Conservation (phyloP, 2,113 vertebrate genomes). For the Strix aluco region DNA sequence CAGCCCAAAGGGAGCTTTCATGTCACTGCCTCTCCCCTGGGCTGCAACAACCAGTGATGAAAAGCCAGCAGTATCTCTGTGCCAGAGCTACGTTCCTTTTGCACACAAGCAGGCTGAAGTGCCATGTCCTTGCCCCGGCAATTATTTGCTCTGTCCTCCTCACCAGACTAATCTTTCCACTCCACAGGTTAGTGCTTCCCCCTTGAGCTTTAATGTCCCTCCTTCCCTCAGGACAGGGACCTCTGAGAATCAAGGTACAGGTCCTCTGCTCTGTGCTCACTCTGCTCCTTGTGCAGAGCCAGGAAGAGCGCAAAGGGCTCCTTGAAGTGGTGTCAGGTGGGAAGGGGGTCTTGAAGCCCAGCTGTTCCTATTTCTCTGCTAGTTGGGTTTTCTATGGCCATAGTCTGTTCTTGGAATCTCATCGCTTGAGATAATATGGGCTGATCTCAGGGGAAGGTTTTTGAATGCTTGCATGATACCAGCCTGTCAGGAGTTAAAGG, state of each 20-base stretch:
- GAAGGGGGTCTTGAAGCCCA: background rate
- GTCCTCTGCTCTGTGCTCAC: background rate
- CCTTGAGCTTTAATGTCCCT: background rate
- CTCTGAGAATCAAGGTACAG: background rate
- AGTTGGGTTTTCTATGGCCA: background rate
- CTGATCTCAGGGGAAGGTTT: background rate
- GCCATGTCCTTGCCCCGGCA: background rate
- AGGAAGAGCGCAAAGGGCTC: background rate
- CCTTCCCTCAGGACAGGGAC: background rate
- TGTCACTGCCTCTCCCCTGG: background rate
- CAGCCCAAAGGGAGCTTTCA: background rate
- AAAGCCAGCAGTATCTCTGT: background rate
- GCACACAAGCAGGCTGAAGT: background rate
- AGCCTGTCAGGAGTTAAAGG: background rate
- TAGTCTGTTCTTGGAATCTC: background rate
- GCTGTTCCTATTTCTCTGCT: background rate
- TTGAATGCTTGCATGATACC: background rate
- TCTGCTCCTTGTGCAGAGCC: background rate
- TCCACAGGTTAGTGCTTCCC: background rate
- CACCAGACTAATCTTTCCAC: background rate
- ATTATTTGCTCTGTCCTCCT: background rate
- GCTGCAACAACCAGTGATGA: background rate
- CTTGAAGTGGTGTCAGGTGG: background rate
- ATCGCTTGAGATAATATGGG: background rate
- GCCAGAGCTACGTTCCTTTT: background rate